Evolutionary conservation across 2,797 vertebrate species (phyloP), one percentile per base, ranked within the genome.

Genomic region (Syngnathus rostellatus): DNA sequence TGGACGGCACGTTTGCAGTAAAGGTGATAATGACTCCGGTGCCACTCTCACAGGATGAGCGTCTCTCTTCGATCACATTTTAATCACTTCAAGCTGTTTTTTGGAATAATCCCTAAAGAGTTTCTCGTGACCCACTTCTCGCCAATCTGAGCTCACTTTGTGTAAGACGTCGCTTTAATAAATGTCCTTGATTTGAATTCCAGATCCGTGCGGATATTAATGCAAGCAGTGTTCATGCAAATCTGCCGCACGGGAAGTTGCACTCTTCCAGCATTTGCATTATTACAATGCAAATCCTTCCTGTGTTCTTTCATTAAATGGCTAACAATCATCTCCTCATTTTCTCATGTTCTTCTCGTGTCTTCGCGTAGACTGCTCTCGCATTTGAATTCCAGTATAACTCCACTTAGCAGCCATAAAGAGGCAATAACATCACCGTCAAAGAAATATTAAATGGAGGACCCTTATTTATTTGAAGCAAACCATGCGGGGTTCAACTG

Each of bases 21-120:
- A 75, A 90, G 86, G 90, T 89, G 90, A 90, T 91, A 92, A 92
- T 91, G 85, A 90, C 89, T 81, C 83, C 79, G 82, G 87, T 77
- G 88, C 72, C 78, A 68, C 77, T 82, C 76, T 78, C 85, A 70
- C 85, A 86, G 83, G 86, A 90, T 80, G 86, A 83, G 78, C 73
- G 67, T 71, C 78, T 76, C 65, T 76, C 75, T 77, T 82, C 78
- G 65, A 73, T 85, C 84, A 73, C 74, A 80, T 83, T 86, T 80
- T 75, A 87, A 82, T 89, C 78, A 82, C 73, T 71, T 63, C 79
- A 79, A 79, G 75, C 73, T 81, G 73, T 40, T 77, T 78, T 65
- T 65, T 68, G 57, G 23, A 74, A 79, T 77, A 80, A 79, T 79
- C 82, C 74, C 72, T 68, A 70, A 81, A 72, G 72, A 75, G 67